phyloP scores from a whole-genome alignment of 2,797 vertebrate species.

The Pelodytes ibericus region DNA sequence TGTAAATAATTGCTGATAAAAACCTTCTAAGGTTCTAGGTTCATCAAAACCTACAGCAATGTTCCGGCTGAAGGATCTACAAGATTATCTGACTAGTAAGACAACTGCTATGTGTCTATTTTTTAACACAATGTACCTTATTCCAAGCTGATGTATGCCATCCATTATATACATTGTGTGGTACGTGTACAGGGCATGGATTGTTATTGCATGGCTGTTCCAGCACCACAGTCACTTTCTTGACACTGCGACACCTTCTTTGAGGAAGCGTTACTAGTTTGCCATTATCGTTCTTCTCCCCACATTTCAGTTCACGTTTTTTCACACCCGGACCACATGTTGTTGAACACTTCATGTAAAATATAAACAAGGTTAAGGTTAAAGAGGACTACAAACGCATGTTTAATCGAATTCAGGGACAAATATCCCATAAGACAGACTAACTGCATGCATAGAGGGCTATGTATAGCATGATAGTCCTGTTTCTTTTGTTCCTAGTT shows the following conservation, averaged over 20 bases:
- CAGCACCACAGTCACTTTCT: conserved; percentile 78
- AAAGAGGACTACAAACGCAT: no score
- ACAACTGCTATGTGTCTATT: not conserved
- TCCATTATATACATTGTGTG: conserved; percentile 67
- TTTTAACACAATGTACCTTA: conserved; percentile 73
- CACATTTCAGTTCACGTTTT: conserved; percentile 85
- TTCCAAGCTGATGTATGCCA: conserved; percentile 96
- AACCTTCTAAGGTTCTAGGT: not conserved
- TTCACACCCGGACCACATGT: conserved; percentile 85
- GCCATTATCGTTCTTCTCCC: conserved; percentile 80
- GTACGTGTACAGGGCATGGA: conserved; percentile 69
- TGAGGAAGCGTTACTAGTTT: conserved; percentile 82
- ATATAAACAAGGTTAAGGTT: not conserved
- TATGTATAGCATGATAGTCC: no score
- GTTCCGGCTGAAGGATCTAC: no score
- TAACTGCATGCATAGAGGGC: no score
- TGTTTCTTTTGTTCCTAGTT: no score
- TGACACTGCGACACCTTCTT: conserved; percentile 86
- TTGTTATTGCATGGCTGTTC: conserved; percentile 83
- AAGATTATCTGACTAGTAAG: no score
- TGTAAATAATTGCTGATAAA: no score
- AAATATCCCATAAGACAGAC: no score
- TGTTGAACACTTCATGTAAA: conserved; percentile 77
- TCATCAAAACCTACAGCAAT: no score
- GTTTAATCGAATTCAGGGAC: no score